A percentile compares a stretch with the other conserved stretches of the same genome.
These are phyloP conservation scores for Stratiomys singularior DNA, from an alignment of 2,888 invertebrate species.

Conservation along the genomic window DNA sequence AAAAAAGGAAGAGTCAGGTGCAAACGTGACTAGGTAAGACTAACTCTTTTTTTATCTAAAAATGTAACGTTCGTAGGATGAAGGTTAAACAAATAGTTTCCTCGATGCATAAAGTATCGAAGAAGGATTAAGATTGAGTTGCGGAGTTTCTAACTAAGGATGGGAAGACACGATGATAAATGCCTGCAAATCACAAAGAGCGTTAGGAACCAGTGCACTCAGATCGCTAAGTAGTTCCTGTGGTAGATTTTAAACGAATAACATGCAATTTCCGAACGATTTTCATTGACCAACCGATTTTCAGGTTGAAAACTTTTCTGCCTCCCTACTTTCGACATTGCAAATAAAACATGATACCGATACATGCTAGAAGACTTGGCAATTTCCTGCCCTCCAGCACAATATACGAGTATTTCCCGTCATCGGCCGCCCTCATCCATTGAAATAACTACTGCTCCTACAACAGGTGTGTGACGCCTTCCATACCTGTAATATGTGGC, in stretches of 20 bases:
- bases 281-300: not conserved
- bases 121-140: no score
- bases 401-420: not conserved
- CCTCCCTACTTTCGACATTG: not conserved
- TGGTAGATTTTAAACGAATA: no score
- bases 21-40: not conserved
- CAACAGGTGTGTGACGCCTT: constrained; percentile 51
- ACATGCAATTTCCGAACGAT: no score
- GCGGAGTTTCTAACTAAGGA: no score
- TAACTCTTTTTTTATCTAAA: not conserved
- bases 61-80: not conserved
- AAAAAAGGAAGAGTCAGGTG: not conserved
- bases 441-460: constrained; percentile 46
- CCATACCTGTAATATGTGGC: not conserved
- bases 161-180: no score
- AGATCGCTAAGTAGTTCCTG: no score
- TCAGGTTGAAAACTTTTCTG: no score
- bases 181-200: no score
- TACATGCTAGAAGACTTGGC: constrained; percentile 31
- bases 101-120: not conserved
- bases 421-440: constrained; percentile 29
- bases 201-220: no score
- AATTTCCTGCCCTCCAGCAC: constrained; percentile 44
- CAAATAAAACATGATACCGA: constrained; percentile 38
- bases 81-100: not conserved